Evolutionary conservation across 2,888 invertebrate genomes (phyloP), one percentile per base, ranked within the genome.

Genomic region (Nomada goodeniana): DNA sequence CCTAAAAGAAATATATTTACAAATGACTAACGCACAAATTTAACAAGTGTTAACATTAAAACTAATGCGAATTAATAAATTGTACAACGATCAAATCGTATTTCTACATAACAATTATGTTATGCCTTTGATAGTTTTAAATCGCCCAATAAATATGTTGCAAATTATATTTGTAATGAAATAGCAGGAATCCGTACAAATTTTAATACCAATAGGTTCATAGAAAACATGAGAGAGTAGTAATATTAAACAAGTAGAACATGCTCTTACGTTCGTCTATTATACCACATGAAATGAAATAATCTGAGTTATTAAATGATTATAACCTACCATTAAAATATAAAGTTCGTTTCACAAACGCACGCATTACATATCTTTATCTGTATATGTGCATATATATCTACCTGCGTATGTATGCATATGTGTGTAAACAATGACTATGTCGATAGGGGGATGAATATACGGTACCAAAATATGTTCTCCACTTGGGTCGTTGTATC

Each of bases 301-400:
- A 47, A 74, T 68, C 13, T 29, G 26, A 57, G 44, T 69, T 67
- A 52, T 60, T 78, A 65, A 59, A 77, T 77, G 67, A 69, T 80
- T 76, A 84, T 84, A 84, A 86, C 86, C 80, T 86, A 86, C 73
- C 73, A 80, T 63, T 83, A 59, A 75, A 69, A 72, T 75, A 83
- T 69, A 73, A 68, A 69, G 72, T 73, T 83, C 63, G 76, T 74
- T 71, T 63, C 70, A 68, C 82, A 75, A 57, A 18, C 57, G 36
- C 61, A 80, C 57, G 52, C 53, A 80, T 26, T 55, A 26, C 18
- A 15, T 47, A 63, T 74, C 29, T 29, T 11, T 59, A 50, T 23
- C 26, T 65, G 20, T 29, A 7, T 63, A 60, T 77, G 23, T 55
- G 52, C 44, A 69, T 50, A 20, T 47, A 47, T n/a, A 50, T 76